Conservation (phyloP, 2,113 vertebrate species). For the Dissostichus mawsoni region DNA sequence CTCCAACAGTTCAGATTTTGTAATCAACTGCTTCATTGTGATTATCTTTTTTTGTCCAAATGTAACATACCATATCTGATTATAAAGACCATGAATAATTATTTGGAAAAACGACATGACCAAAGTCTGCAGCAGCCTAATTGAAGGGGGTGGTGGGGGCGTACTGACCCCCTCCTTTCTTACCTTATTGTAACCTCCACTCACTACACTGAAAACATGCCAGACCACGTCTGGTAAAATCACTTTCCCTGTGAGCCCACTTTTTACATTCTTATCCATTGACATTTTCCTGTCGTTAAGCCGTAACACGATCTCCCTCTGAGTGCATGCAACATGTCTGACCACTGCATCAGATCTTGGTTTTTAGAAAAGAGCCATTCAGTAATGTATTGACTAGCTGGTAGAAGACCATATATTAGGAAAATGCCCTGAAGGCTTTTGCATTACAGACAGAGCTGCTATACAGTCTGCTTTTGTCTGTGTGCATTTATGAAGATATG, state of each 20-base stretch:
- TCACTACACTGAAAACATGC: constrained; percentile 79
- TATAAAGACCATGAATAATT: constrained; percentile 16
- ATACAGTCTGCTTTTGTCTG: constrained; percentile 11
- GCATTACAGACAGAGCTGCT: constrained; percentile 43
- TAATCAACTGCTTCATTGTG: background rate
- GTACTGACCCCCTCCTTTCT: constrained; percentile 50
- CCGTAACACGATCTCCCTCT: constrained; percentile 81
- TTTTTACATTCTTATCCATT: constrained; percentile 84
- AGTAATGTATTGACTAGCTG: constrained; percentile 48
- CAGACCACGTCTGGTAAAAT: constrained; percentile 86
- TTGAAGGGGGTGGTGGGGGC: constrained; percentile 46
- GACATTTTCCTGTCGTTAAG: constrained; percentile 87
- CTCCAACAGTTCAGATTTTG: background rate
- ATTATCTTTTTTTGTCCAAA: background rate
- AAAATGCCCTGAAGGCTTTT: constrained; percentile 70
- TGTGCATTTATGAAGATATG: constrained; percentile 29
- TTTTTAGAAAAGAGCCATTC: constrained; percentile 44
- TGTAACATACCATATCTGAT: background rate
- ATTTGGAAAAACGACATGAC: constrained; percentile 7
- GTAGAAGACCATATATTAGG: constrained; percentile 67
- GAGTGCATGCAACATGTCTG: constrained; percentile 80
- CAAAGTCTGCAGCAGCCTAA: constrained; percentile 45
- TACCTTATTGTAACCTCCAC: constrained; percentile 83
- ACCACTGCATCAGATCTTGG: constrained; percentile 66
- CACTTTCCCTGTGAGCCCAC: constrained; percentile 81